Evolutionary conservation across 2,113 vertebrate genomes (phyloP).

Genomic region (Leptodactylus fuscus): DNA sequence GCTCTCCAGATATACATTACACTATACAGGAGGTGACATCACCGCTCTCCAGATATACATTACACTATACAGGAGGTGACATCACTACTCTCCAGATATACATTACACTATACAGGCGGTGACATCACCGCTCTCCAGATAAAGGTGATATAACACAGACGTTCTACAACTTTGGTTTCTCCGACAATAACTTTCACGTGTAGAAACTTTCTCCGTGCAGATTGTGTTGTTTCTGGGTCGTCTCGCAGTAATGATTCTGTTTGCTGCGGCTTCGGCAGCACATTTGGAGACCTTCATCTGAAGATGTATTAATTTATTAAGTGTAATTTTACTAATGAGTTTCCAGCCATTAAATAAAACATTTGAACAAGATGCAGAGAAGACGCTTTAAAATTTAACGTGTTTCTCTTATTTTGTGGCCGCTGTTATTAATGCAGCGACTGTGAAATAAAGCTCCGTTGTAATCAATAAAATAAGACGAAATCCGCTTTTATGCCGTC

Average conservation of each 20-base stretch:
- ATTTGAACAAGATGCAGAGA: conserved; percentile 29
- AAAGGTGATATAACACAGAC: neutral
- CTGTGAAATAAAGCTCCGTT: conserved; percentile 52
- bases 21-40: neutral
- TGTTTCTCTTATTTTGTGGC: conserved; percentile 33
- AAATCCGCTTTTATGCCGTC: conserved; percentile 56
- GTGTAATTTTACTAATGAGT: conserved; percentile 55
- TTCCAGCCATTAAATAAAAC: conserved; percentile 53
- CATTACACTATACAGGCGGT: neutral
- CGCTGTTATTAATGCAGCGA: conserved; percentile 55
- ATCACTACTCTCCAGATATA: no score
- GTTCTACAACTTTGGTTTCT: neutral
- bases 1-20: neutral
- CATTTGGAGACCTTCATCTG: conserved; percentile 10
- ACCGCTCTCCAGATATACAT: no score
- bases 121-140: no score
- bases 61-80: neutral
- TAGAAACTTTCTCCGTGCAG: neutral
- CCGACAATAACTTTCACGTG: neutral
- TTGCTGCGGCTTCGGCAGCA: neutral
- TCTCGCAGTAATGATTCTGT: neutral
- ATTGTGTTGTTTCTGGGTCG: neutral
- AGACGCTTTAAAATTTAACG: conserved; percentile 50
- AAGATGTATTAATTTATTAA: conserved; percentile 42
- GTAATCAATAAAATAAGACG: conserved; percentile 61